These are phyloP conservation scores for Gambelia wislizenii DNA, from an alignment of 2,797 vertebrate species.

Conservation along the genomic window DNA sequence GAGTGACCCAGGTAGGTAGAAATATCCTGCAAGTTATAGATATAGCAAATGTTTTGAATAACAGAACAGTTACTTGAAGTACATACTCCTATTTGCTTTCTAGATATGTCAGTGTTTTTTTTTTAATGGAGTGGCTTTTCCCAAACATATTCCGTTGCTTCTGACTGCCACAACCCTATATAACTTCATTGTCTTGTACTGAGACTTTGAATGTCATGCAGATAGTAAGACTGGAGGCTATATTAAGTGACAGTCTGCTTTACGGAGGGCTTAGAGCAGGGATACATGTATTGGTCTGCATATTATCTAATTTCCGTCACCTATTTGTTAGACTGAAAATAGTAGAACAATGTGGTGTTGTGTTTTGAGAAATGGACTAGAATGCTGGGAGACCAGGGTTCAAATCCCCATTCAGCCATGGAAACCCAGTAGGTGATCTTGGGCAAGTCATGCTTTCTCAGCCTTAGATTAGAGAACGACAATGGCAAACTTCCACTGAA, in stretches of 20 bases:
- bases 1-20: conserved; percentile 91
- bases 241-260: background rate
- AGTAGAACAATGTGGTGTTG: background rate
- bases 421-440: no score
- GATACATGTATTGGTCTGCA: no score
- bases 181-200: background rate
- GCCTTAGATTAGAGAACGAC: no score
- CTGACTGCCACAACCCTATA: background rate
- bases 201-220: background rate
- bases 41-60: background rate
- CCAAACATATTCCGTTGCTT: background rate
- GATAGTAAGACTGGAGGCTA: background rate
- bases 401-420: no score
- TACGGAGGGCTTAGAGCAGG: background rate
- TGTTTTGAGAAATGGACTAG: no score
- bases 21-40: background rate
- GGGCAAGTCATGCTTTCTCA: no score
- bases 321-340: background rate
- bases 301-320: background rate
- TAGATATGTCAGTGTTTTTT: background rate
- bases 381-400: no score
- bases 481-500: no score
- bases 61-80: background rate
- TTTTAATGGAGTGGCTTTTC: background rate
- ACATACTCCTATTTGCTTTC: background rate